Conservation (phyloP, 2,113 vertebrate genomes). For the Typhlomys cinereus region DNA sequence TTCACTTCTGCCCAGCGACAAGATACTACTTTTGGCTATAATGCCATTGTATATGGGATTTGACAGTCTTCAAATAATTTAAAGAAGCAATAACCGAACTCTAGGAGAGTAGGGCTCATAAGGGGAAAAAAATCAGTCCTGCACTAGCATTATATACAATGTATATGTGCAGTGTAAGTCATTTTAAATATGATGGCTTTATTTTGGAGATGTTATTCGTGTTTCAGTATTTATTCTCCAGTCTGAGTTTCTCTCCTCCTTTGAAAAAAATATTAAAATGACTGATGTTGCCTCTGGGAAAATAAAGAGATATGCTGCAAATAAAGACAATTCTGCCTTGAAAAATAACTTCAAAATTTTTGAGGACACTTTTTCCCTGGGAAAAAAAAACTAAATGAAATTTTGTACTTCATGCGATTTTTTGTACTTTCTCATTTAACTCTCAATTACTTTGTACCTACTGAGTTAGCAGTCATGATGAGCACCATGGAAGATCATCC, state of each 20-base stretch:
- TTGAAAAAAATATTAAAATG: conserved; percentile 56
- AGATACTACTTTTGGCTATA: conserved; percentile 79
- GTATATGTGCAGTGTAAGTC: conserved; percentile 67
- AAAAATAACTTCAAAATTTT: neutral
- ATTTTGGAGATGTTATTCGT: conserved; percentile 56
- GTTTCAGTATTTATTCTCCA: conserved; percentile 51
- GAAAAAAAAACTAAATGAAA: neutral
- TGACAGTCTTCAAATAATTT: conserved; percentile 83
- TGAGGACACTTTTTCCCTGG: neutral
- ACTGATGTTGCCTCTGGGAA: conserved; percentile 26
- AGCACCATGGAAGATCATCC: neutral
- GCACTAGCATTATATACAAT: conserved; percentile 64
- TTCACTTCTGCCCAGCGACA: conserved; percentile 72
- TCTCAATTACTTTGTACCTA: neutral
- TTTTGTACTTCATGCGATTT: neutral
- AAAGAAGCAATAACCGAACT: conserved; percentile 80
- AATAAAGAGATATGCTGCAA: neutral
- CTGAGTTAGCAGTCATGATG: neutral
- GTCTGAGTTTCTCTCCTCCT: conserved; percentile 64
- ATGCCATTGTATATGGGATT: conserved; percentile 73
- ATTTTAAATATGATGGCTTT: conserved; percentile 70
- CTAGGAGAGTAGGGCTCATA: conserved; percentile 44
- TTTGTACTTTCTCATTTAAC: conserved; percentile 20
- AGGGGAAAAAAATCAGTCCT: conserved; percentile 64
- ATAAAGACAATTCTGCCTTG: neutral